Conservation (phyloP, 2,888 invertebrate genomes). For the Drosophila pseudotakahashii region DNA sequence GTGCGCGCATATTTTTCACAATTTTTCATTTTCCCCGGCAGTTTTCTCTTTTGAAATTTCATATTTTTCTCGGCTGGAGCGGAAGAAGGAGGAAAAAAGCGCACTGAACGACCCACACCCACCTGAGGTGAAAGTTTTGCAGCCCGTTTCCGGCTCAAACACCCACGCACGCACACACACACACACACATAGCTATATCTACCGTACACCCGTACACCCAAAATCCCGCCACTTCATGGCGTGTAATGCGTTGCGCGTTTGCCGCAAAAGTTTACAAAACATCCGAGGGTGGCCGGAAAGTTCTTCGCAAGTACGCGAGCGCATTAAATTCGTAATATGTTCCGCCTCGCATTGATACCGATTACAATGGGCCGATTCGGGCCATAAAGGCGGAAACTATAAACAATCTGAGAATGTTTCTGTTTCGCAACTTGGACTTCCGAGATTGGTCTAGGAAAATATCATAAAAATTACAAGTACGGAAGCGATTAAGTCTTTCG, state of each 20-base stretch:
- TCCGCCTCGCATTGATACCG: constrained; percentile 59
- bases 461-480: constrained; percentile 5
- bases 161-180: constrained; percentile 2
- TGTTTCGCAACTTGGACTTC: not conserved
- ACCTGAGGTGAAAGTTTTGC: constrained; percentile 75
- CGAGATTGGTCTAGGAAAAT: not conserved
- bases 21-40: constrained; percentile 56
- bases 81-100: constrained; percentile 16
- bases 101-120: constrained; percentile 27
- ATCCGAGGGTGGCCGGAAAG: constrained; percentile 43
- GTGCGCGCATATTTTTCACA: constrained; percentile 69
- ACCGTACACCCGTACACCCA: constrained; percentile 2
- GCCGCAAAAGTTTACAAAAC: constrained; percentile 72
- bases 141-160: constrained; percentile 72
- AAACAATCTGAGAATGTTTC: constrained; percentile 20
- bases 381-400: constrained; percentile 13
- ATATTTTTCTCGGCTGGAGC: constrained; percentile 57
- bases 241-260: constrained; percentile 64
- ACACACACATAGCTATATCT: not conserved
- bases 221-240: constrained; percentile 45
- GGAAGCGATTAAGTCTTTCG: not conserved
- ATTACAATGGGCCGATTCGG: constrained; percentile 51
- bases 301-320: constrained; percentile 68
- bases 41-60: constrained; percentile 64
- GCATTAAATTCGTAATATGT: constrained; percentile 78